Conservation (phyloP, 2,797 vertebrate genomes). For the Rhinatrema bivittatum region DNA sequence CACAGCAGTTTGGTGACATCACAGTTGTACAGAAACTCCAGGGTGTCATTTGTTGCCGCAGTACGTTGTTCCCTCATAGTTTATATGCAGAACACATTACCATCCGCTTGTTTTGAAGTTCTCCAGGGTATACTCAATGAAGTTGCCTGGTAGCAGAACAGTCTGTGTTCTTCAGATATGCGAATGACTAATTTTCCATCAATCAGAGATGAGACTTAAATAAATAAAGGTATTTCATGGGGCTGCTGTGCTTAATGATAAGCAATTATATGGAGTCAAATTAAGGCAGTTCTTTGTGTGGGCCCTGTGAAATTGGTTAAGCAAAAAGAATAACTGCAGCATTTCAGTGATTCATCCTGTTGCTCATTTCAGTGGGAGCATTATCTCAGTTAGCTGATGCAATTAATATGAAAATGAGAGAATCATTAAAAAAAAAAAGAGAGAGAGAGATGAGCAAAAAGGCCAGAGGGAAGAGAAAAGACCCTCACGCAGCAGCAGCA, state of each 20-base stretch:
- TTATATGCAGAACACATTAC: slow-evolving; percentile 41
- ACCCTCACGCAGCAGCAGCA: slow-evolving; percentile 32
- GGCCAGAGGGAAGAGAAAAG: slow-evolving; percentile 46
- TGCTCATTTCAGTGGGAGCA: slow-evolving; percentile 62
- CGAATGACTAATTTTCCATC: slow-evolving; percentile 62
- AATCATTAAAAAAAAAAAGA: slow-evolving; percentile 65
- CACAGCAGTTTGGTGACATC: slow-evolving; percentile 29
- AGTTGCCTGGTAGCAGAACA: slow-evolving; percentile 41
- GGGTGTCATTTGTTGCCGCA: slow-evolving; percentile 32
- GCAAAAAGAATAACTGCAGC: slow-evolving; percentile 66
- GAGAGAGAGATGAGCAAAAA: slow-evolving; percentile 49
- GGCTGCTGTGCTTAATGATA: slow-evolving; percentile 69
- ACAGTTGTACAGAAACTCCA: slow-evolving; percentile 33
- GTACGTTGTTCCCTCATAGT: slow-evolving; percentile 33
- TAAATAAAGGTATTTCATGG: slow-evolving; percentile 65
- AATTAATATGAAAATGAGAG: slow-evolving; percentile 80
- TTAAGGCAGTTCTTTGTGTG: slow-evolving; percentile 61
- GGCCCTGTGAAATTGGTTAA: slow-evolving; percentile 69
- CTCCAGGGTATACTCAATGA: slow-evolving; percentile 39
- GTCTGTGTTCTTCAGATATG: slow-evolving; percentile 58
- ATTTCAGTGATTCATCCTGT: slow-evolving; percentile 63
- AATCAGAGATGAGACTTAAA: slow-evolving; percentile 64
- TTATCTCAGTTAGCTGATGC: slow-evolving; percentile 70
- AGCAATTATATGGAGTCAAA: slow-evolving; percentile 69
- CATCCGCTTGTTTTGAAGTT: slow-evolving; percentile 27